Evolutionary conservation across 2,888 invertebrate genomes (phyloP), one percentile per base, ranked within the genome.

Genomic region (Aspidiotus destructor): DNA sequence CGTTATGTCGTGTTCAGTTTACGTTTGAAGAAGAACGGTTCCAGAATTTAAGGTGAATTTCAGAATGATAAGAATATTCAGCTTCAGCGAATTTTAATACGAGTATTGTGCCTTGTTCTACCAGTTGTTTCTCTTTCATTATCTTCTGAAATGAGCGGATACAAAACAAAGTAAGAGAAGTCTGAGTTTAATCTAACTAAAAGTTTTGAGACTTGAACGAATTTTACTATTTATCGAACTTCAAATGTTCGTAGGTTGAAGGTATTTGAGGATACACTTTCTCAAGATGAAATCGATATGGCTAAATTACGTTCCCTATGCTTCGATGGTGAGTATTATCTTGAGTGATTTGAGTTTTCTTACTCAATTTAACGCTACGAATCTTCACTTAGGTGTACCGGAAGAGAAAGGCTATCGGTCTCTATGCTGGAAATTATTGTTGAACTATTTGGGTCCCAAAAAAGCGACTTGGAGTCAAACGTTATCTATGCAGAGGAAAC

Each of bases 361-460:
- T 15, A 2, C 17, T 17, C 7, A 3, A 60, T 15, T 13, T 60
- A 60, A 28, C 10, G 41, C 16, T n/a, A 13, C 16, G 53, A 61
- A 41, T 55, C 40, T 11, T 7, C 17, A 15, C 11, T 55, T 41
- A 92, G 93, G 94, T 65, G 86, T 94, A 74, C 93, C 94, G 1
- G 93, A 93, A 76, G 91, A 90, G 73, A 86, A 86, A 73, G 89
- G 92, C 1, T 80, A 87, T 70, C 81, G 95, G 65, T 84, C 94
- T 0, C 76, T 90, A 54, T 90, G 92, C 73, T 96, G 96, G 95
- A 90, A 89, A 79, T 79, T 95, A 17, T 79, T 96, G 62, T 80
- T 96, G 48, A 88, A 91, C 75, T 96, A 95, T 76, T 80, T 96
- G 71, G 91, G 92, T 0, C 78, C 83, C 8, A 83, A 86, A 61